Base-by-base conservation (phyloP, 2,113 vertebrate species). In the Cinclus cinclus region DNA sequence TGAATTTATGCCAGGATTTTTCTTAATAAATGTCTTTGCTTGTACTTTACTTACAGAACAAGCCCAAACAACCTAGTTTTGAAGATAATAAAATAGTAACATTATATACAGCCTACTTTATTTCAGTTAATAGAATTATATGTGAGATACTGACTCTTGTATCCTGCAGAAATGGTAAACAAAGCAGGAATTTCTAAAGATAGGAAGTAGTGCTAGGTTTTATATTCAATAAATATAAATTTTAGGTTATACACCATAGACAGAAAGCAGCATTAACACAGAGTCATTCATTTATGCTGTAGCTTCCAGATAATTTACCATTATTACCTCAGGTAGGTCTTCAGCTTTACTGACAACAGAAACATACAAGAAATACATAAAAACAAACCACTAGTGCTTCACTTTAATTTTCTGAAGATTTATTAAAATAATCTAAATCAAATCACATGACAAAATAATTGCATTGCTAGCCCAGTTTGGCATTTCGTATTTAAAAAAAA, bases 401-500 rank as follows among this genome's bases (percentile, higher is more conserved):
- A 96, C 60, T 30, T 95, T 81, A 83, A 76, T 64, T 13, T 90
- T 75, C 70, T 80, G 90, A 91, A 76, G 10, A 44, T 95, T 95
- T 96, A 94, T 83, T 94, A 55, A 89, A 87, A 90, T 67, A 91
- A 80, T 31, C 21, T 37, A 53, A 95, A 94, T 95, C 60, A 70
- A 96, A 95, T 94, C 65, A 75, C 4, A 10, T 59, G 74, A 49
- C 90, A 95, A 68, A 94, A 62, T 67, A 73, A 52, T 39, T 59
- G 27, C 4, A 3, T 86, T 67, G 17, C 18, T 64, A 42, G 65
- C 16, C n/a, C 15, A 73, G 71, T 58, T 91, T 84, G 70, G 52
- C 28, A 50, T 91, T 93, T 92, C 49, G 27, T 89, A 77, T 92
- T 74, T 94, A 62, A 92, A 85, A 75, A 92, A 88, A 64, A 3